These are phyloP conservation scores for Clistopyga incitator DNA, from an alignment of 2,888 invertebrate genomes.

Conservation along the genomic window DNA sequence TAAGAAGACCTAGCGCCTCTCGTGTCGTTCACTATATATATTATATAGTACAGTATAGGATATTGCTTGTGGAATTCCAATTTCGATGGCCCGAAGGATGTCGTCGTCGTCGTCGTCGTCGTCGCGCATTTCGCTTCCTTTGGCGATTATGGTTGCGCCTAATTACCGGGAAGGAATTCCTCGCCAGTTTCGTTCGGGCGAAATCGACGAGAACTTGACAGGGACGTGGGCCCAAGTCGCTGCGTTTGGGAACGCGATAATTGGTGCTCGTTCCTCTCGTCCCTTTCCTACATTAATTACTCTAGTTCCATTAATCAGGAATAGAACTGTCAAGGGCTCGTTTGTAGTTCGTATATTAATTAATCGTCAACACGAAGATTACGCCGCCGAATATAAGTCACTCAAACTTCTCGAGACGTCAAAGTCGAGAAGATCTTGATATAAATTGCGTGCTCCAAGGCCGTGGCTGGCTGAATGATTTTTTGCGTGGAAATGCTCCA, in stretches of 20 bases:
- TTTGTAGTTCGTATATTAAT: conserved; percentile 15
- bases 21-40: conserved; percentile 30
- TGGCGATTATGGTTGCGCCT: conserved; percentile 74
- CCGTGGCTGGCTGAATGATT: not conserved
- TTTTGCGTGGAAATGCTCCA: not conserved
- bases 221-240: not conserved
- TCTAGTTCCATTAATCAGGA: conserved; percentile 22
- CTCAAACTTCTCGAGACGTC: not conserved
- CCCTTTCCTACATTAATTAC: not conserved
- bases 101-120: conserved; percentile 61
- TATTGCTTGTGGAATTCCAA: conserved; percentile 79
- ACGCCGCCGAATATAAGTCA: not conserved
- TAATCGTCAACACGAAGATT: conserved; percentile 16
- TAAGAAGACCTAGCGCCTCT: conserved; percentile 71
- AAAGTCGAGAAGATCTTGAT: not conserved
- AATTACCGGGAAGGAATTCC: conserved; percentile 72
- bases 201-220: conserved; percentile 23
- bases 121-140: conserved; percentile 58
- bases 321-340: not conserved
- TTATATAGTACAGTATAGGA: conserved; percentile 16
- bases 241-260: conserved; percentile 29
- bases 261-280: conserved; percentile 21
- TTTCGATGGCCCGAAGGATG: conserved; percentile 75
- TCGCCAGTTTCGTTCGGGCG: conserved; percentile 28
- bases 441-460: not conserved